Base-by-base conservation (phyloP, 2,888 invertebrate species). In the Elegia similella region DNA sequence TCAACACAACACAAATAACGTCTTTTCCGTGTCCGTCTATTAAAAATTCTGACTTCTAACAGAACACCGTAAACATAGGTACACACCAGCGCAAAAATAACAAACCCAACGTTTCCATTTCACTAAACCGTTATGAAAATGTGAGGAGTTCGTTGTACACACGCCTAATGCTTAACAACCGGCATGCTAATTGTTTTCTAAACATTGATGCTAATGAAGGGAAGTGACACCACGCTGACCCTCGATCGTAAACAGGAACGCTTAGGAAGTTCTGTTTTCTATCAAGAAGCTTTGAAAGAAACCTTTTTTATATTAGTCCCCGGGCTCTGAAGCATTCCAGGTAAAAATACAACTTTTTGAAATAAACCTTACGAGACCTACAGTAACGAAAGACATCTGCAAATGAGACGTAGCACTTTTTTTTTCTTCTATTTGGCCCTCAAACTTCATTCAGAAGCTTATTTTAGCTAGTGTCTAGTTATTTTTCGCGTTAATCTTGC, bases 181-280 rank as follows among this genome's bases (percentile, higher is more conserved):
- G 65, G 59, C 77, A 77, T 76, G 82, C 73, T 84, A 82, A 82
- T 82, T 79, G 76, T 70, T 68, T 73, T 69, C 64, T 16, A 50
- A 50, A 50, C 34, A 50, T 30, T 16, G 32, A 32, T 1, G 30
- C 13, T 32, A 48, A 48, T 48, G 50, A 16, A 8, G 16, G 32
- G 50, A 34, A 34, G 34, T 32, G 15, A 29, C 23, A 46, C 23
- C 17, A 17, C 5, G 38, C 12, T 46, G 23, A 46, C 23, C 46
- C 17, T 29, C 3, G 5, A 23, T 23, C 17, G n/a, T 46, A 10
- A 23, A 23, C 17, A 7, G 10, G 34, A 10, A 7, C 12, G 38
- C 0, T 34, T 34, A 34, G 34, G 6, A 34, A 34, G 34, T 34
- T 6, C 34, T 12, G 2, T 10, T 34, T 34, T 34, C 12, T 34